Evolutionary conservation across 1,140 invertebrate species (phyloP).

Genomic region (Babylonia areolata): DNA sequence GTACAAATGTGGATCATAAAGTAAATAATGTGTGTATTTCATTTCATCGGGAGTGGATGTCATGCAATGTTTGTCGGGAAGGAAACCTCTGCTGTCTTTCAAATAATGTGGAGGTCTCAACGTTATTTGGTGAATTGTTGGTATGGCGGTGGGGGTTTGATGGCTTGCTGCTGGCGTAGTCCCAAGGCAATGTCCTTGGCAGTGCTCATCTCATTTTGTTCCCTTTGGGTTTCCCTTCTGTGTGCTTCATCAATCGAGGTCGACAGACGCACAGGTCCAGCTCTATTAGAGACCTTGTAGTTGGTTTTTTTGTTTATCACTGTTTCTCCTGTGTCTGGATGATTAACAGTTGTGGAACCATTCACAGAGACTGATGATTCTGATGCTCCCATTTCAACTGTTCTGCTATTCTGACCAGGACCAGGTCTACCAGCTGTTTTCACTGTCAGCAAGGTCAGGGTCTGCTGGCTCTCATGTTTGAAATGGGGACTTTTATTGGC

Average conservation of each 20-base stretch:
- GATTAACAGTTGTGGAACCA: background rate
- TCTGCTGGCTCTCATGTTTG: background rate
- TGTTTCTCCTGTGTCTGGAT: background rate
- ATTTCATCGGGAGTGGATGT: too few relatives aligned
- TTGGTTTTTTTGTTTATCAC: background rate
- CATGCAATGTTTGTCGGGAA: too few relatives aligned
- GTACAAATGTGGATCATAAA: too few relatives aligned
- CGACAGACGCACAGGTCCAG: background rate
- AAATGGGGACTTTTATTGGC: background rate
- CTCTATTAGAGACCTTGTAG: background rate
- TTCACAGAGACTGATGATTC: background rate
- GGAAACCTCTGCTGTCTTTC: too few relatives aligned
- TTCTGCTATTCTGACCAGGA: too few relatives aligned
- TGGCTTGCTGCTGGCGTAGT: background rate
- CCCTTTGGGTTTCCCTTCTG: background rate
- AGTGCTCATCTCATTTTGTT: background rate
- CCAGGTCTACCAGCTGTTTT: background rate
- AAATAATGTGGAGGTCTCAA: too few relatives aligned
- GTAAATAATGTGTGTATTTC: too few relatives aligned
- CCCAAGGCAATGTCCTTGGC: background rate
- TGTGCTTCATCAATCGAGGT: background rate
- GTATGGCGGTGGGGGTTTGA: background rate
- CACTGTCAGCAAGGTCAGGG: background rate
- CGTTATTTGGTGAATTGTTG: background rate
- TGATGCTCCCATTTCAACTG: background rate